phyloP scores from a whole-genome alignment of 2,113 vertebrate species.

The Neotoma lepida region DNA sequence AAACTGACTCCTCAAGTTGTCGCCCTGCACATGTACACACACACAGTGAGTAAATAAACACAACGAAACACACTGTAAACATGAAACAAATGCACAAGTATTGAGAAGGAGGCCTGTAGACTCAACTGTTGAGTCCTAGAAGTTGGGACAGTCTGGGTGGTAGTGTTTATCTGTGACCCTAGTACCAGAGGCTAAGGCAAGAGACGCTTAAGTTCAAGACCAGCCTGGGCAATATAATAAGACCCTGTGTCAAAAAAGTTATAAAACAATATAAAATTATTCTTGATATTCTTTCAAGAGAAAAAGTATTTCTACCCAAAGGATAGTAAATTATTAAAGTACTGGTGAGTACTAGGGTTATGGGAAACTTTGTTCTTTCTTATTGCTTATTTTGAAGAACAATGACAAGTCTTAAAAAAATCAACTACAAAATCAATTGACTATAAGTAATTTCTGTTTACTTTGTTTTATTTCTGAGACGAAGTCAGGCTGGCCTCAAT shows the following conservation, averaged over 20 bases:
- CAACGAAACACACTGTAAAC: background rate
- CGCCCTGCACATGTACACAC: background rate
- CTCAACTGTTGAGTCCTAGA: conserved; percentile 1
- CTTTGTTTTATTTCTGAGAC: background rate
- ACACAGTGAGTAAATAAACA: background rate
- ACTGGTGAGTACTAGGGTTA: background rate
- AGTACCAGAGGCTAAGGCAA: background rate
- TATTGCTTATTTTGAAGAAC: conserved; percentile 30
- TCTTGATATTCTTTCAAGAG: background rate
- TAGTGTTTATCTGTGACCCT: background rate
- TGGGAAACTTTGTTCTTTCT: conserved; percentile 22
- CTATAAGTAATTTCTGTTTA: background rate
- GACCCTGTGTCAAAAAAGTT: background rate
- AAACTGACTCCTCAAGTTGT: too few species aligned
- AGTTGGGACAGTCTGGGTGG: background rate
- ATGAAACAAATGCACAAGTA: background rate
- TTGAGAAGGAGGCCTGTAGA: background rate
- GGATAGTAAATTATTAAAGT: background rate
- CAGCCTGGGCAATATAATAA: background rate
- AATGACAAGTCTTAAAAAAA: background rate
- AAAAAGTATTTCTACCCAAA: background rate
- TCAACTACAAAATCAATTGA: background rate
- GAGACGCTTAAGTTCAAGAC: background rate
- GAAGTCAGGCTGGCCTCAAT: background rate
- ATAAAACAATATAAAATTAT: conserved; percentile 34